Evolutionary conservation across 2,888 invertebrate species (phyloP).

Genomic region (Slavum lentiscoides): DNA sequence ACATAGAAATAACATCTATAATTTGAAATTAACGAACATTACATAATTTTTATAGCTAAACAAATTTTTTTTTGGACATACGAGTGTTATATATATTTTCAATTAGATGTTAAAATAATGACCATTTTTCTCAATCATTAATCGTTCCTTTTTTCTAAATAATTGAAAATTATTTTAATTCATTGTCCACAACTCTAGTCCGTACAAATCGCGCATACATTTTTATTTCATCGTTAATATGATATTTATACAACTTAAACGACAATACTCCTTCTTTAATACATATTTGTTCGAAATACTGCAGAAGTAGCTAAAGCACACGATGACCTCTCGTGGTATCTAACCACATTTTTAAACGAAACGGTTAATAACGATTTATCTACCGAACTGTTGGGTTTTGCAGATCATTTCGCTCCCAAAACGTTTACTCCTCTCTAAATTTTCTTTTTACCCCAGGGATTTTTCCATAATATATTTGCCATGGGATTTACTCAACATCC

Average conservation of each 20-base stretch:
- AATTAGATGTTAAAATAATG: too few species aligned
- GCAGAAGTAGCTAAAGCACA: neutral
- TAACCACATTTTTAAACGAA: neutral
- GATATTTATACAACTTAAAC: neutral
- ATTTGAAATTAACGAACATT: too few species aligned
- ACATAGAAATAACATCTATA: too few species aligned
- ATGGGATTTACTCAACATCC: neutral
- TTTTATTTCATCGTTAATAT: neutral
- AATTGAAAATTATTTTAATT: too few species aligned
- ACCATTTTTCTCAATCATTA: too few species aligned
- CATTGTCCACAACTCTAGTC: too few species aligned
- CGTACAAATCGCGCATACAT: neutral
- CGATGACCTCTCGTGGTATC: neutral
- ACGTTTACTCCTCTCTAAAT: neutral
- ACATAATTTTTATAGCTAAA: too few species aligned
- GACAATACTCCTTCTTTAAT: neutral
- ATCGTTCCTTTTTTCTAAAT: too few species aligned
- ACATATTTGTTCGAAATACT: neutral
- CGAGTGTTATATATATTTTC: too few species aligned
- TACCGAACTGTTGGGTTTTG: neutral
- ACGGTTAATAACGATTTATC: neutral
- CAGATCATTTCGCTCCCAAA: too few species aligned
- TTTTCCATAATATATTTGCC: neutral
- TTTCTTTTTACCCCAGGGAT: neutral
- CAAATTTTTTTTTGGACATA: too few species aligned